phyloP scores from a whole-genome alignment of 2,113 vertebrate genomes.

The Petroica traversi region DNA sequence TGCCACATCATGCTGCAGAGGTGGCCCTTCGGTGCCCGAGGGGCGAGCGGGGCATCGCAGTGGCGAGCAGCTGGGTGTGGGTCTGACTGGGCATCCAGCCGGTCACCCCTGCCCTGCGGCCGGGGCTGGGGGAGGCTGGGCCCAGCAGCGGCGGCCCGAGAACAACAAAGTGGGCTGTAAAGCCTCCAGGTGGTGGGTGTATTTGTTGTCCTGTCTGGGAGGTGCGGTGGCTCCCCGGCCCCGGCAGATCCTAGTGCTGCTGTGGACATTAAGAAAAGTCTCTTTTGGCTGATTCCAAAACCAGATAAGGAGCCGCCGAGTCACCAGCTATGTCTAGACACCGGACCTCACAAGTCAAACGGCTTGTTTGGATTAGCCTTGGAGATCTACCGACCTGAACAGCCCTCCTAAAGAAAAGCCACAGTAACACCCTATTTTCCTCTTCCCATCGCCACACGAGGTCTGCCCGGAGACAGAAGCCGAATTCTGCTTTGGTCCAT shows the following conservation, averaged over 20 bases:
- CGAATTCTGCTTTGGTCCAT: background rate
- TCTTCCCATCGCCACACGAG: conserved; percentile 26
- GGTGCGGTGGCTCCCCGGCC: conserved; percentile 61
- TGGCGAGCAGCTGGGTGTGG: background rate
- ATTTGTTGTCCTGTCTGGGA: conserved; percentile 74
- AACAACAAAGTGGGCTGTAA: conserved; percentile 73
- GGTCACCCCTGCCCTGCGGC: background rate
- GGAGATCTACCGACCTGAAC: conserved; percentile 79
- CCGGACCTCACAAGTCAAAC: conserved; percentile 83
- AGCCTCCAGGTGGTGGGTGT: conserved; percentile 74
- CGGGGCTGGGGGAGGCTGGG: background rate
- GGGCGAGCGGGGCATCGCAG: background rate
- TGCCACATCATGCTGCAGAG: background rate
- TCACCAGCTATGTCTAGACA: conserved; percentile 85
- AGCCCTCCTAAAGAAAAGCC: conserved; percentile 65
- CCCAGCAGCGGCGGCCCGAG: background rate
- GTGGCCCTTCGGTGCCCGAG: background rate
- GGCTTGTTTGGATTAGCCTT: conserved; percentile 84
- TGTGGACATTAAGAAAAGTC: conserved; percentile 74
- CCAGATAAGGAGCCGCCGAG: conserved; percentile 85
- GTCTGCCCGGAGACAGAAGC: background rate
- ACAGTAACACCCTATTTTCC: conserved; percentile 70
- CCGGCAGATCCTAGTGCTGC: conserved; percentile 61
- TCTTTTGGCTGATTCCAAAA: conserved; percentile 81
- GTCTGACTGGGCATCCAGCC: background rate